These are phyloP conservation scores for Prinia subflava DNA, from an alignment of 2,113 vertebrate genomes.

Conservation along the genomic window DNA sequence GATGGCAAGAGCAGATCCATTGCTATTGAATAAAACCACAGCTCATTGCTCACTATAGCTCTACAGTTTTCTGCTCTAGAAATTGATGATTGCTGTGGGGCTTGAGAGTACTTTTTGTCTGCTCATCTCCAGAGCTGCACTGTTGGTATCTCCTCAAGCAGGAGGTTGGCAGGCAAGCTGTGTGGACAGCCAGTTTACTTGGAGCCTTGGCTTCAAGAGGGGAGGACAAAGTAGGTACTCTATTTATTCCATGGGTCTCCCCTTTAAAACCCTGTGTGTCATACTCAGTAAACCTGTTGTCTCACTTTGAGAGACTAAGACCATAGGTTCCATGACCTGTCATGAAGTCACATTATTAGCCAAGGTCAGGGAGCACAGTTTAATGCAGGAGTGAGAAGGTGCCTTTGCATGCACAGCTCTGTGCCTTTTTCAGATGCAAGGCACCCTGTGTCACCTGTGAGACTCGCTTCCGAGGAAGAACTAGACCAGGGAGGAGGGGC, in stretches of 20 bases:
- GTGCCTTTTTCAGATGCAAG: not conserved
- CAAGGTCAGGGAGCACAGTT: not conserved
- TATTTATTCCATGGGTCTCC: not conserved
- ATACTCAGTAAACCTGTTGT: not conserved
- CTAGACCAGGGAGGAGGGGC: not conserved
- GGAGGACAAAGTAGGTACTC: fast-evolving
- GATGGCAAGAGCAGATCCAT: not conserved
- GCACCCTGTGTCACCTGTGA: not conserved
- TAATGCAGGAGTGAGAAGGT: not conserved
- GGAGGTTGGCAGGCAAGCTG: not conserved
- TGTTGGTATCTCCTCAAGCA: not conserved
- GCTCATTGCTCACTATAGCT: not conserved
- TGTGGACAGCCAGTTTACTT: not conserved
- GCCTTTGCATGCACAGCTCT: not conserved
- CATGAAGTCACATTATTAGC: not conserved
- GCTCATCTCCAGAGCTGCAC: not conserved
- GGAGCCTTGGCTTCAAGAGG: not conserved
- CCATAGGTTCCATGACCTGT: not conserved
- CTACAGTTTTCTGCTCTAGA: not conserved
- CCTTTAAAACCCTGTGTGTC: not conserved
- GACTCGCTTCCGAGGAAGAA: not conserved
- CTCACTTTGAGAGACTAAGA: not conserved
- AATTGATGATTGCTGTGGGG: not conserved
- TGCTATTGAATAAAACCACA: not conserved
- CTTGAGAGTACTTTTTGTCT: not conserved